Conservation (phyloP, 2,888 invertebrate genomes). For the Ophonus ardosiacus region DNA sequence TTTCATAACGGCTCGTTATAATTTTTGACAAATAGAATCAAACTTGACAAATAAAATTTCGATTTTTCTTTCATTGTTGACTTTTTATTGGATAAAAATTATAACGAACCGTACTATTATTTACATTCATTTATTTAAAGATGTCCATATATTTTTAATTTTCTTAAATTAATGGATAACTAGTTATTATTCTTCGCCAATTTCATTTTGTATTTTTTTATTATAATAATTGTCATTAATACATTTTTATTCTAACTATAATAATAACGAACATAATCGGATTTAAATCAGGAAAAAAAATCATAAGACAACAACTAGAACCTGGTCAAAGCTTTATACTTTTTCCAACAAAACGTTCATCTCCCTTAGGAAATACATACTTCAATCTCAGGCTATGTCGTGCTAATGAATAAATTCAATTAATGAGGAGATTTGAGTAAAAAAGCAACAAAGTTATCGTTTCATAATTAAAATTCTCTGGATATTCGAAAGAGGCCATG, state of each 20-base stretch:
- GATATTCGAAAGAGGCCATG: neutral
- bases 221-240: neutral
- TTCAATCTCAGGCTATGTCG: conserved; percentile 24
- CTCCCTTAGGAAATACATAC: conserved; percentile 26
- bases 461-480: neutral
- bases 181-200: neutral
- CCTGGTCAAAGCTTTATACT: neutral
- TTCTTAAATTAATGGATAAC: too few species aligned
- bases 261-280: neutral
- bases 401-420: conserved; percentile 43
- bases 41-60: too few species aligned
- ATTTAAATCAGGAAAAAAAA: neutral
- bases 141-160: too few species aligned
- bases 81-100: too few species aligned
- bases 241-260: neutral
- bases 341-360: neutral
- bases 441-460: neutral
- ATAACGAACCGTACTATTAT: too few species aligned
- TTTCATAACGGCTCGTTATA: too few species aligned
- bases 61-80: too few species aligned
- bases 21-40: too few species aligned
- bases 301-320: too few species aligned
- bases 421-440: conserved; percentile 17
- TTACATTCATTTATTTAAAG: too few species aligned
- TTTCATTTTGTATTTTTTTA: neutral